Base-by-base conservation (phyloP, 2,888 invertebrate species). In the Lasioglossum morio region DNA sequence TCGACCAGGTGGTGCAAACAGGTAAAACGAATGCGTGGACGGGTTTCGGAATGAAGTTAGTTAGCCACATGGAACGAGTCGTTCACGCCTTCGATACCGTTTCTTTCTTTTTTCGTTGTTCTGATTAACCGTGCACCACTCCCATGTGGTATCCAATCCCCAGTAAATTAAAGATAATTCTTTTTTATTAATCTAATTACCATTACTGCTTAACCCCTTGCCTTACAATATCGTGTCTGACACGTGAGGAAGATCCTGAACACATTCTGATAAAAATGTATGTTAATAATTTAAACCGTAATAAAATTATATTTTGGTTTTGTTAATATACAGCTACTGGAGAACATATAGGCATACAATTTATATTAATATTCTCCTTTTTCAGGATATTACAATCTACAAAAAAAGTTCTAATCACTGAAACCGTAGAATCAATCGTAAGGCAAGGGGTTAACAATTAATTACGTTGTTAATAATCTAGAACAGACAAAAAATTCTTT, bases 21-120 rank as follows among this genome's bases (percentile, higher is more conserved):
- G 81, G 57, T 46, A 75, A 80, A 77, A 81, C 82, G 72, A 80
- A 82, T 84, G 82, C 75, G 74, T 73, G 75, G 70, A 57, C n/a
- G 72, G 48, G 74, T 63, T 69, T 85, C 46, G 53, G 48, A 86
- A 85, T 86, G 82, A 89, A 80, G 77, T 81, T 76, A 48, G 63
- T 43, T 63, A 57, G 4, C 16, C 7, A 19, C n/a, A 73, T 80
- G 69, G 70, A 76, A 76, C 48, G 69, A 63, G 57, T 63, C 53
- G 70, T 80, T 16, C n/a, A 27, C 60, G 8, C 72, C 69, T 63
- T 48, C 43, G 60, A 43, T 19, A 40, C 60, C n/a, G 72, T 84
- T 63, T 60, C n/a, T 57, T n/a, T 57, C 12, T 12, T 57, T 57
- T n/a, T 57, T 57, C 57, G n/a, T n/a, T 57, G 57, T n/a, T n/a